A percentile compares a stretch with the other conserved stretches of the same genome.
These are phyloP conservation scores for Venturia canescens DNA, from an alignment of 1,140 invertebrate species.

Conservation along the genomic window DNA sequence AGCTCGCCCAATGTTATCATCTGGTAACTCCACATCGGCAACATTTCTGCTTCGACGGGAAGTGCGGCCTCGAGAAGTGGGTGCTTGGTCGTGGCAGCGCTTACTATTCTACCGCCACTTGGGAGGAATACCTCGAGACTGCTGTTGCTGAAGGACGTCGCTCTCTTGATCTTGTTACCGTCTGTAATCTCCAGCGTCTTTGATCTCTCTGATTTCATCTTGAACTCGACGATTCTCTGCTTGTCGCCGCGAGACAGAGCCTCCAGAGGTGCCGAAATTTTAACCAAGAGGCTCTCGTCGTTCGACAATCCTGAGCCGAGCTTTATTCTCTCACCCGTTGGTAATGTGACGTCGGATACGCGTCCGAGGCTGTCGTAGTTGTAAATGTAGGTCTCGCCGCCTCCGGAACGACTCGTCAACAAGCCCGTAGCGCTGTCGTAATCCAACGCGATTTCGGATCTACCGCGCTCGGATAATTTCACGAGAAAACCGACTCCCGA, in stretches of 20 bases:
- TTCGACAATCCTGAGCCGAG: constrained; percentile 86
- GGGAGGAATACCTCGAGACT: constrained; percentile 84
- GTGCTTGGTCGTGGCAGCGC: constrained; percentile 88
- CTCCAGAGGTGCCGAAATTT: constrained; percentile 78
- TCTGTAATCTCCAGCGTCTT: constrained; percentile 78
- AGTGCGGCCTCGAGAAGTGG: constrained; percentile 91
- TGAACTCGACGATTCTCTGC: constrained; percentile 70
- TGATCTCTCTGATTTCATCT: constrained; percentile 79
- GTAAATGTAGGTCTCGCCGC: constrained; percentile 92
- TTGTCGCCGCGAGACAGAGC: constrained; percentile 71
- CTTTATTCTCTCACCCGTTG: constrained; percentile 91
- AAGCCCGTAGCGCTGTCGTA: constrained; percentile 90
- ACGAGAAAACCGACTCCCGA: constrained; percentile 91
- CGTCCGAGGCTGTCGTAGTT: constrained; percentile 92
- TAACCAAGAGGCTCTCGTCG: constrained; percentile 85
- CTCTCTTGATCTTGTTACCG: constrained; percentile 83
- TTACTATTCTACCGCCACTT: constrained; percentile 83
- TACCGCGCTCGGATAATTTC: constrained; percentile 88
- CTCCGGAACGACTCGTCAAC: constrained; percentile 87
- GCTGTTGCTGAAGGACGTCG: constrained; percentile 86
- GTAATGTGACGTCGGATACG: constrained; percentile 89
- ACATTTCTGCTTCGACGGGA: constrained; percentile 94
- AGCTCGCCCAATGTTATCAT: constrained; percentile 86
- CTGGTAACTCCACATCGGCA: constrained; percentile 91
- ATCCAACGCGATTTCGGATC: constrained; percentile 89